Percentiles rank a stretch among this genome's conserved stretches.
These are phyloP conservation scores for Zapornia atra DNA, from an alignment of 2,113 vertebrate genomes.

Conservation along the genomic window DNA sequence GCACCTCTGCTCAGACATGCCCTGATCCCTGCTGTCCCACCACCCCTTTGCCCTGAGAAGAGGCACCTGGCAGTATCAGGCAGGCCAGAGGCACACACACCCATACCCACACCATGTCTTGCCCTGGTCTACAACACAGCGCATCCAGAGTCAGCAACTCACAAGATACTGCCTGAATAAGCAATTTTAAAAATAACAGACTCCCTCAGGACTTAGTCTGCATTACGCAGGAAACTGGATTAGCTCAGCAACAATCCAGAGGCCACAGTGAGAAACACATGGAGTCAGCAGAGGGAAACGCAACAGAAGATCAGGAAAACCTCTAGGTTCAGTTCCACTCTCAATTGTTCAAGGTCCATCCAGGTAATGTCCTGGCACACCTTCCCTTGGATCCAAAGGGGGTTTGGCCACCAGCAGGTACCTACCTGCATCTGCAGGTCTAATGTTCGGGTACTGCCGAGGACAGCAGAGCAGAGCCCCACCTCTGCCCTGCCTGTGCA, in stretches of 20 bases:
- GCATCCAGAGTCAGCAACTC: neutral
- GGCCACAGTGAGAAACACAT: neutral
- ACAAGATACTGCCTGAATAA: neutral
- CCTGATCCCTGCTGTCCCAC: neutral
- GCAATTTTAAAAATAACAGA: slow-evolving; percentile 37
- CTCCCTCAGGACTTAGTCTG: neutral
- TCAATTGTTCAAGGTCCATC: neutral
- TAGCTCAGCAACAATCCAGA: neutral
- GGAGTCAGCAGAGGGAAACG: neutral
- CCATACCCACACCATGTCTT: neutral
- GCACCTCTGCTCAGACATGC: neutral
- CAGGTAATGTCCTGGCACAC: neutral
- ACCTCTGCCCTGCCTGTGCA: neutral
- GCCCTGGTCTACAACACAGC: neutral
- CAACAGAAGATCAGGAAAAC: neutral
- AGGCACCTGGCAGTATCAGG: neutral
- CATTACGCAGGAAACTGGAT: neutral
- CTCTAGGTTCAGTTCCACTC: neutral
- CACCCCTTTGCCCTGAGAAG: neutral
- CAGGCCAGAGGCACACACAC: accelerated
- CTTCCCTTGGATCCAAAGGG: neutral
- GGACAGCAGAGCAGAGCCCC: neutral
- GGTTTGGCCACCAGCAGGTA: neutral
- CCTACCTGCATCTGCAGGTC: neutral
- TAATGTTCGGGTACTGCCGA: neutral